A percentile compares a stretch with the other conserved stretches of the same genome.
Evolutionary conservation across 2,888 invertebrate genomes (phyloP).

Genomic region (Sepioteuthis lessoniana): DNA sequence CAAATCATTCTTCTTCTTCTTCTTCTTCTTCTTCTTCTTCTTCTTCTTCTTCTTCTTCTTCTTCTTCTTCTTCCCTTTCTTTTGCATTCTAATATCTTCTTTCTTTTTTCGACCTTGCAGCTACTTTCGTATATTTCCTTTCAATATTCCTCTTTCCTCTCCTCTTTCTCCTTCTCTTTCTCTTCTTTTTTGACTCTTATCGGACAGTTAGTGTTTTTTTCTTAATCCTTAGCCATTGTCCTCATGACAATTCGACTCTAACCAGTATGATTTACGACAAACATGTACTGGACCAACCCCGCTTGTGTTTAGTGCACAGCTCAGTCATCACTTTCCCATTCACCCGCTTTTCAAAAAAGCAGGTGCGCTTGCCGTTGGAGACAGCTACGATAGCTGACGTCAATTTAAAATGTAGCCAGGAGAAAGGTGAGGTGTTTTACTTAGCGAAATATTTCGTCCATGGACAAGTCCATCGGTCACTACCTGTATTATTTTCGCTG

Average conservation of each 20-base stretch:
- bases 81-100: no score
- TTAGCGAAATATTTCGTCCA: conserved; percentile 15
- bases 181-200: neutral
- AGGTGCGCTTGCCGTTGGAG: neutral
- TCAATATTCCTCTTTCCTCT: no score
- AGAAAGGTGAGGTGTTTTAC: conserved; percentile 2
- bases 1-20: no score
- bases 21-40: no score
- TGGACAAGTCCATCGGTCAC: conserved; percentile 12
- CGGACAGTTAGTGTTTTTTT: neutral
- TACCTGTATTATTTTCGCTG: neutral
- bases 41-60: no score
- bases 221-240: neutral
- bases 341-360: neutral
- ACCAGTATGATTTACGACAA: neutral
- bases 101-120: no score
- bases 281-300: neutral
- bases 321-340: neutral
- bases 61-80: no score
- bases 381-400: neutral
- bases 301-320: neutral
- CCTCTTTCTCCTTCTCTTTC: neutral
- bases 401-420: neutral
- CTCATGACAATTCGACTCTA: neutral
- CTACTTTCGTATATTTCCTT: no score